Base-by-base conservation (phyloP, 1,140 invertebrate species). In the Trichogramma pretiosum region DNA sequence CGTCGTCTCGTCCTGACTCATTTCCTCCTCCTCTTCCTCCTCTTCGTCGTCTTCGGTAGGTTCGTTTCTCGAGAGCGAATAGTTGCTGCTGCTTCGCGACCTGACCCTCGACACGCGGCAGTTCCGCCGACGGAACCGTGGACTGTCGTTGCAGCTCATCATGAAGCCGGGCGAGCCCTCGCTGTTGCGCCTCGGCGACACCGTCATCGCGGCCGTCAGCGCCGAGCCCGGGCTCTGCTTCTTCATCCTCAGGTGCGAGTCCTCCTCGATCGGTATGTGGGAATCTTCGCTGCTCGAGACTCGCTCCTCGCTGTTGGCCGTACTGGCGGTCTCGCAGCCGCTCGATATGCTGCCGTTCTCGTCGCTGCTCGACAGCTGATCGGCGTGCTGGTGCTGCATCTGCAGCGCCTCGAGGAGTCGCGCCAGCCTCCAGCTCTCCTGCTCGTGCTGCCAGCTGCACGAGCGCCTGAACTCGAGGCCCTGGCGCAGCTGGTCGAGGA, bases 271-370 rank as follows among this genome's bases (percentile, higher is more conserved):
- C 2, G 44, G 16, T 7, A 35, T 17, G n/a, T 57, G 57, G 0
- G 43, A 47, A 23, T 61, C 57, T 21, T 57, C 57, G 21, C 43
- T 52, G 13, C 54, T 54, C 7, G 52, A 59, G 21, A 62, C 60
- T 30, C 68, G 61, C 30, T 72, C 68, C 18, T 74, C 72, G 47
- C 68, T 67, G 16, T 73, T 74, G 1, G 70, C 80, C 2, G 82
- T 85, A 61, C 82, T 84, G n/a, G 82, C 80, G 4, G 83, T 84
- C 62, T 86, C 83, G 63, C 83, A 86, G 36, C 83, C 84, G 49
- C 81, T 84, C 40, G 84, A 85, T 58, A 85, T 81, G n/a, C 78
- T 80, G 41, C 77, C 79, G 51, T 83, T 83, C 59, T 85, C 83
- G 64, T 86, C 83, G 60, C 60, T 68, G 9, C 62, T 68, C n/a